Conservation (phyloP, 2,888 invertebrate species). For the Tetropium fuscum region DNA sequence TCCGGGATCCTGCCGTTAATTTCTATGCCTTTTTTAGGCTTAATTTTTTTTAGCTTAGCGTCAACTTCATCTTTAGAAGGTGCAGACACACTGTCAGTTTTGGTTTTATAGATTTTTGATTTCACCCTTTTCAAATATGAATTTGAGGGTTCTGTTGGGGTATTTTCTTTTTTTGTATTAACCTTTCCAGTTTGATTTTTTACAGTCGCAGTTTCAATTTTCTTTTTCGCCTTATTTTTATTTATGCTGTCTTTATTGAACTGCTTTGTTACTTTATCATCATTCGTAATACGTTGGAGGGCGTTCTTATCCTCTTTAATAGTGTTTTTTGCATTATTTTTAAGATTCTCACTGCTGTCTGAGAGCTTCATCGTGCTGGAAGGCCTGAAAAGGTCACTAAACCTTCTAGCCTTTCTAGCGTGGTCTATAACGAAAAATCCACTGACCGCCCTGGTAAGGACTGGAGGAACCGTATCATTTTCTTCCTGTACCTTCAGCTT, state of each 20-base stretch:
- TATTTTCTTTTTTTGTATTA: conserved; percentile 29
- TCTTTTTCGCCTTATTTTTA: conserved; percentile 32
- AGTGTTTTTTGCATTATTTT: conserved; percentile 47
- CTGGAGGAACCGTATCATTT: conserved; percentile 42
- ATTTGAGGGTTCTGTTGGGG: conserved; percentile 40
- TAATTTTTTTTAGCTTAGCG: conserved; percentile 53
- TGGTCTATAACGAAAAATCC: conserved; percentile 56
- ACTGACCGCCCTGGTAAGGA: conserved; percentile 52
- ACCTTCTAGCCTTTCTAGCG: conserved; percentile 54
- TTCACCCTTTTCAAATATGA: conserved; percentile 64
- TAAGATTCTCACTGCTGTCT: conserved; percentile 56
- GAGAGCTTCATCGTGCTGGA: conserved; percentile 44
- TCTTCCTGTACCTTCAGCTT: conserved; percentile 42
- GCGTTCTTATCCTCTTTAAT: conserved; percentile 45
- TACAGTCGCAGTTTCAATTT: conserved; percentile 14
- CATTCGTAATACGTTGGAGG: conserved; percentile 29
- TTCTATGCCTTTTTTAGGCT: conserved; percentile 44
- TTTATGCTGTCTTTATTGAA: conserved; percentile 28
- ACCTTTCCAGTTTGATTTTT: conserved; percentile 25
- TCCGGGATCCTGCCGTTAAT: conserved; percentile 48
- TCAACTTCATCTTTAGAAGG: conserved; percentile 51
- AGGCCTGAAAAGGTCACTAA: conserved; percentile 61
- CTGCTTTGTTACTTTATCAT: conserved; percentile 37
- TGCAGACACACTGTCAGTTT: conserved; percentile 47
- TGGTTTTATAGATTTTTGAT: conserved; percentile 63